Percentiles rank a stretch among this genome's conserved stretches.
Conservation (phyloP, 2,888 invertebrate species). For the Drosophila subsilvestris region DNA sequence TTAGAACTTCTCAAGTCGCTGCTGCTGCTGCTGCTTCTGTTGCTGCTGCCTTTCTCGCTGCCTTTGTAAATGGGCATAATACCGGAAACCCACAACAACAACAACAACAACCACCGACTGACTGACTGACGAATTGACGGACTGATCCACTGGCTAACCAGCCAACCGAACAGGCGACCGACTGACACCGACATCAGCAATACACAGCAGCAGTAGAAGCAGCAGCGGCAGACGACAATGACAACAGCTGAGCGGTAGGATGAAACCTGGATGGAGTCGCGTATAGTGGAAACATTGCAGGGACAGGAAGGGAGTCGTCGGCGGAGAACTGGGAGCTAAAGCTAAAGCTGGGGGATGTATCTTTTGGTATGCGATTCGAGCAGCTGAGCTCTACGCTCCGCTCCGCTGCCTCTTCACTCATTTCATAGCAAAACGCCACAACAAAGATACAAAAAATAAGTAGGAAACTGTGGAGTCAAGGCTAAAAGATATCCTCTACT, state of each 20-base stretch:
- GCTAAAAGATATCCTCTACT: not conserved
- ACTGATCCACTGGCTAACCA: conserved; percentile 35
- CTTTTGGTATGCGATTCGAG: conserved; percentile 57
- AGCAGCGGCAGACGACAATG: conserved; percentile 32
- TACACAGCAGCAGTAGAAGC: conserved; percentile 4
- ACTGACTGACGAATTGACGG: conserved; percentile 26
- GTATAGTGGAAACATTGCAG: too few species aligned
- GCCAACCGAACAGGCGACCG: conserved; percentile 43
- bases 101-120: conserved; percentile 32
- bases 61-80: conserved; percentile 78
- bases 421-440: conserved; percentile 61
- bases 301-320: not conserved
- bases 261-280: conserved; percentile 2
- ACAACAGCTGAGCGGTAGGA: conserved; percentile 67
- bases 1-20: conserved; percentile 71
- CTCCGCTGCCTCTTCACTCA: conserved; percentile 62
- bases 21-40: conserved; percentile 22
- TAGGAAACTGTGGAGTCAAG: not conserved
- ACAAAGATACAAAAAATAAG: conserved; percentile 35
- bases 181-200: conserved; percentile 29
- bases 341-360: conserved; percentile 10
- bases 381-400: conserved; percentile 52
- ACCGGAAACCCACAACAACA: conserved; percentile 77
- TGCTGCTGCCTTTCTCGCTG: conserved; percentile 55
- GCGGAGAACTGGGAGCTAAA: not conserved